These are phyloP conservation scores for Aphrophora alni DNA, from an alignment of 2,888 invertebrate species.

Conservation along the genomic window DNA sequence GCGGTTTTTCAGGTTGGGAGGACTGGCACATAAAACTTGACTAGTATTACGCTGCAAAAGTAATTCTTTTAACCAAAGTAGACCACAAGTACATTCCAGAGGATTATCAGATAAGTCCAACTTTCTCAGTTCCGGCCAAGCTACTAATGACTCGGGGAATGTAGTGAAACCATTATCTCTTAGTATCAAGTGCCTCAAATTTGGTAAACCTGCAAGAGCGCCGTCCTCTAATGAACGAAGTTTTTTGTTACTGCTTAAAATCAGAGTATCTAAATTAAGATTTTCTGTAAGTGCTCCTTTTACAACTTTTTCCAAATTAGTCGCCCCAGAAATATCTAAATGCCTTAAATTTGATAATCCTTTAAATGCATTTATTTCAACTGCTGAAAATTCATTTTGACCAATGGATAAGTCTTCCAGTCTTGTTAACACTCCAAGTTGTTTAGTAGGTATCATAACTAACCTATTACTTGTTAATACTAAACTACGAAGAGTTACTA, in stretches of 20 bases:
- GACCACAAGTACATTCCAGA: constrained; percentile 78
- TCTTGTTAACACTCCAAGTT: constrained; percentile 72
- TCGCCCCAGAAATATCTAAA: constrained; percentile 80
- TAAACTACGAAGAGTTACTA: constrained; percentile 75
- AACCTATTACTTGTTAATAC: constrained; percentile 83
- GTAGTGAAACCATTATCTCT: constrained; percentile 79
- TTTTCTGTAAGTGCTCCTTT: constrained; percentile 81
- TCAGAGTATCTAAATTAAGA: constrained; percentile 78
- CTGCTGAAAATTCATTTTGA: constrained; percentile 76
- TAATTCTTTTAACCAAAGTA: constrained; percentile 80
- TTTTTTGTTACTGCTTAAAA: constrained; percentile 78
- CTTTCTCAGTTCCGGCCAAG: constrained; percentile 77
- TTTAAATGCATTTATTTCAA: constrained; percentile 74
- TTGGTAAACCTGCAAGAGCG: constrained; percentile 78
- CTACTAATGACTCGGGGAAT: constrained; percentile 78
- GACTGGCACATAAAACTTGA: constrained; percentile 73
- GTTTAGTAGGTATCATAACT: constrained; percentile 74
- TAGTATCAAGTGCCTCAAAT: constrained; percentile 75
- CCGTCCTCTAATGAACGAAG: constrained; percentile 76
- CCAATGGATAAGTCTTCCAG: constrained; percentile 83
- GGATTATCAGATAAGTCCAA: constrained; percentile 85
- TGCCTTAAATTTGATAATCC: constrained; percentile 78
- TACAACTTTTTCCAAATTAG: constrained; percentile 73
- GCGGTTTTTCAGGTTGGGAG: constrained; percentile 74
- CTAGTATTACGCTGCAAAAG: constrained; percentile 72